Conservation (phyloP, 2,113 vertebrate species). For the Shinisaurus crocodilurus region DNA sequence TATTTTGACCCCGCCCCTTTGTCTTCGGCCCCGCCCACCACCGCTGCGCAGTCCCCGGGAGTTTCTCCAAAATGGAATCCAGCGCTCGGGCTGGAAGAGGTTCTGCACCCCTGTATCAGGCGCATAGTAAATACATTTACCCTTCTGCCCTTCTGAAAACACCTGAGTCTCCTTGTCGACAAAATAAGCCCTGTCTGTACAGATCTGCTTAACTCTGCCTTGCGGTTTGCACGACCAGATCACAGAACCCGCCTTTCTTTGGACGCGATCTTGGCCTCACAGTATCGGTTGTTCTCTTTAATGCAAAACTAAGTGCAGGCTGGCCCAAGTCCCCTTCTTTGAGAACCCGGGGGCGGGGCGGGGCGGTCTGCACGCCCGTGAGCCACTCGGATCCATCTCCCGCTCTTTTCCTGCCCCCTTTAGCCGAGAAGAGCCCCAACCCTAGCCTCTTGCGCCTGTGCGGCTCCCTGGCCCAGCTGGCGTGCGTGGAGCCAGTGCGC, state of each 20-base stretch:
- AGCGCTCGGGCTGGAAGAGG: no score
- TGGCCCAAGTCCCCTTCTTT: background rate
- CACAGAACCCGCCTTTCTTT: background rate
- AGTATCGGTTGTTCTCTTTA: no score
- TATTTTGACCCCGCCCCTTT: no score
- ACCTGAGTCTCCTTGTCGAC: no score
- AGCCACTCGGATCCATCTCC: background rate
- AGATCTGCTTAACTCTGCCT: background rate
- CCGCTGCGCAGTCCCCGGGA: no score
- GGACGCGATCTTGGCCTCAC: background rate
- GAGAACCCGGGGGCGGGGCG: background rate
- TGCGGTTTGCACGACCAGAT: background rate
- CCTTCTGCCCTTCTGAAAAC: no score
- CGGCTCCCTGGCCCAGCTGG: slow-evolving; percentile 94
- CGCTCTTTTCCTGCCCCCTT: background rate
- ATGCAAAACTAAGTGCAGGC: no score
- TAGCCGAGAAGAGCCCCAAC: slow-evolving; percentile 97
- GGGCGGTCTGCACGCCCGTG: rapidly evolving
- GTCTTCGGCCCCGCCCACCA: no score
- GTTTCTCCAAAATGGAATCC: no score
- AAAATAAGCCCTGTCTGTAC: no score
- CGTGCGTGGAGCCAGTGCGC: slow-evolving; percentile 89
- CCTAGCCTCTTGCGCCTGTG: slow-evolving; percentile 93
- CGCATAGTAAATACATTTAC: no score
- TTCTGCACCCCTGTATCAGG: no score